Evolutionary conservation across 1,140 invertebrate genomes (phyloP).

Genomic region (Macrotrachela quadricornifera): DNA sequence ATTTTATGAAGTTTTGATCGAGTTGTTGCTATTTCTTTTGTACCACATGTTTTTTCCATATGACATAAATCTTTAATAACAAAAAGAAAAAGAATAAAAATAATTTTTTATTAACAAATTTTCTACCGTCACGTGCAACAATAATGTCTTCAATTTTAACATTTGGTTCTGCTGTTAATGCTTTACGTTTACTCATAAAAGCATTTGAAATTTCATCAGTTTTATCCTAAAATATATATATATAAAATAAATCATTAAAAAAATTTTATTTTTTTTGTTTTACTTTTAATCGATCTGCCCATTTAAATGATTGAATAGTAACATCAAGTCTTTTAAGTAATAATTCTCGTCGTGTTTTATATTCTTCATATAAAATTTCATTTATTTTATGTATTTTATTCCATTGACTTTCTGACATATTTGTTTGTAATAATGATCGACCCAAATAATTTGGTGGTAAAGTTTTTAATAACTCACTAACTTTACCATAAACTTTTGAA

Average conservation of each 20-base stretch:
- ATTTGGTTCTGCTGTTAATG: background rate
- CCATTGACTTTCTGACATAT: slow-evolving; percentile 59
- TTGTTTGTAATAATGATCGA: slow-evolving; percentile 51
- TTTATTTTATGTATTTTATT: slow-evolving; percentile 44
- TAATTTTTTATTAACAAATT: background rate
- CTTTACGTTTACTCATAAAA: background rate
- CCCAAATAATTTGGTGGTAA: slow-evolving; percentile 41
- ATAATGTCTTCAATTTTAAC: background rate
- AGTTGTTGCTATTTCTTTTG: background rate
- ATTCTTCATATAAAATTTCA: slow-evolving; percentile 52
- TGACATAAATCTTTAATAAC: background rate
- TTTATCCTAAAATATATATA: no score
- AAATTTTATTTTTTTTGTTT: slow-evolving; percentile 3
- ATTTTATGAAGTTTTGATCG: slow-evolving; percentile 3
- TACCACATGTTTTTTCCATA: slow-evolving; percentile 7
- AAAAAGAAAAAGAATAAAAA: background rate
- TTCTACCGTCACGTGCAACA: slow-evolving; percentile 3
- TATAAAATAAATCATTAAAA: no score
- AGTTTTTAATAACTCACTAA: slow-evolving; percentile 39
- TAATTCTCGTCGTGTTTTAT: slow-evolving; percentile 57
- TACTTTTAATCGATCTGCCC: slow-evolving; percentile 48
- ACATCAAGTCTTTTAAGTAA: slow-evolving; percentile 71
- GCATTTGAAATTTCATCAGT: background rate
- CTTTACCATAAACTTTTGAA: background rate
- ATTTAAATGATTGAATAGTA: slow-evolving; percentile 74